These are phyloP conservation scores for Philonicus albiceps DNA, from an alignment of 2,888 invertebrate species.

Conservation along the genomic window DNA sequence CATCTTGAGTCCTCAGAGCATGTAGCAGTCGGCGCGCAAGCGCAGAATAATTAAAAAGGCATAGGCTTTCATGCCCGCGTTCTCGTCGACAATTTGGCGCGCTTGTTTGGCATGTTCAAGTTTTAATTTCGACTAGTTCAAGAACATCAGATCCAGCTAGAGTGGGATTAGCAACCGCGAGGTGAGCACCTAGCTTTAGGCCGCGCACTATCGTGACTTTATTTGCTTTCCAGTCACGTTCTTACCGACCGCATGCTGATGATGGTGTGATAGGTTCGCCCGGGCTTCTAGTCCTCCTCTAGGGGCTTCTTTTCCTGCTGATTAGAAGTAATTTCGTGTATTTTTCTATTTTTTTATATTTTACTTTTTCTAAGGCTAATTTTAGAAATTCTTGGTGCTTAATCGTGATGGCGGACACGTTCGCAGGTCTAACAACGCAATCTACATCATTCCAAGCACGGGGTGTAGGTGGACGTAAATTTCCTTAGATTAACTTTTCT, in stretches of 20 bases:
- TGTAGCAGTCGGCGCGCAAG: too few species aligned
- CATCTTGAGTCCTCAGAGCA: neutral
- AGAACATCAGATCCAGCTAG: neutral
- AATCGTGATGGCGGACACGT: conserved; percentile 3
- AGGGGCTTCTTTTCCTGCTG: neutral
- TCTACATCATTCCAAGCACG: neutral
- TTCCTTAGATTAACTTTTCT: neutral
- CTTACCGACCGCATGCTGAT: neutral
- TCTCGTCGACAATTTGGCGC: neutral
- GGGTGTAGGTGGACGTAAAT: neutral
- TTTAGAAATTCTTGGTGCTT: neutral
- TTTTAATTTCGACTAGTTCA: neutral
- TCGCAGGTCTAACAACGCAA: neutral
- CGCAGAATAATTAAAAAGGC: neutral
- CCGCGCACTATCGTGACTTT: neutral
- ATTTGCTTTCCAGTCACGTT: conserved; percentile 21
- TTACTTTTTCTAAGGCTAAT: neutral
- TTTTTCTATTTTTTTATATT: neutral
- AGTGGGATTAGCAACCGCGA: neutral
- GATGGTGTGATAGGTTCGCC: neutral
- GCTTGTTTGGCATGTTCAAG: neutral
- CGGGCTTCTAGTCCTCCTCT: neutral
- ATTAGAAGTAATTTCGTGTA: neutral
- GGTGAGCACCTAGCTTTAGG: neutral
- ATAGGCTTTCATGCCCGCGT: neutral